Conservation (phyloP, 2,888 invertebrate species). For the Crioceris asparagi region DNA sequence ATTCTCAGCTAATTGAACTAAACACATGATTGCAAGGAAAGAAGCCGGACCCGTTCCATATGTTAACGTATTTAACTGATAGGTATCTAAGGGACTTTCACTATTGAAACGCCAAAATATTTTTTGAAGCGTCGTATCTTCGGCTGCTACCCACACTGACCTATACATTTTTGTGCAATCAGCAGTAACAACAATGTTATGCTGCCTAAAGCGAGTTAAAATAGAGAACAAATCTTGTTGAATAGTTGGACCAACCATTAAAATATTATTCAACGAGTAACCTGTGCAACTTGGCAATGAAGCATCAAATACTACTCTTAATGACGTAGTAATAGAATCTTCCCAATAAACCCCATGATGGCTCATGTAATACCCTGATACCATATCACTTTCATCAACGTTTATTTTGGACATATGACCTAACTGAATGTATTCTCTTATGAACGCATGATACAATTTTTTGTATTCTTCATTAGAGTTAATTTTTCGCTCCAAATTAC, state of each 20-base stretch:
- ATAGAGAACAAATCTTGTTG: neutral
- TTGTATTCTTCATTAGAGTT: conserved; percentile 8
- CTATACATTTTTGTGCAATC: conserved; percentile 4
- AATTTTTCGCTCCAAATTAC: conserved; percentile 12
- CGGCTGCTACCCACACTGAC: neutral
- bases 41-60: neutral
- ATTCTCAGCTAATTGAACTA: conserved; percentile 3
- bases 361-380: conserved; percentile 12
- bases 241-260: neutral
- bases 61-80: neutral
- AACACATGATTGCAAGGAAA: conserved; percentile 3
- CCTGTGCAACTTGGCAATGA: neutral
- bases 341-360: conserved; percentile 9
- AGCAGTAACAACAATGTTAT: neutral
- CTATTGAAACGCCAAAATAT: neutral
- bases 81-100: neutral
- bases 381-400: neutral
- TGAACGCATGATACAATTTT: conserved; percentile 13
- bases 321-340: conserved; percentile 1
- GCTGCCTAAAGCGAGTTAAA: neutral
- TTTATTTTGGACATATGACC: conserved; percentile 9
- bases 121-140: neutral
- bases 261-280: conserved; percentile 1
- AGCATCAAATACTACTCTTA: conserved; percentile 1
- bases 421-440: conserved; percentile 10